phyloP scores from a whole-genome alignment of 2,113 vertebrate species.

The Motacilla tschutschensis region DNA sequence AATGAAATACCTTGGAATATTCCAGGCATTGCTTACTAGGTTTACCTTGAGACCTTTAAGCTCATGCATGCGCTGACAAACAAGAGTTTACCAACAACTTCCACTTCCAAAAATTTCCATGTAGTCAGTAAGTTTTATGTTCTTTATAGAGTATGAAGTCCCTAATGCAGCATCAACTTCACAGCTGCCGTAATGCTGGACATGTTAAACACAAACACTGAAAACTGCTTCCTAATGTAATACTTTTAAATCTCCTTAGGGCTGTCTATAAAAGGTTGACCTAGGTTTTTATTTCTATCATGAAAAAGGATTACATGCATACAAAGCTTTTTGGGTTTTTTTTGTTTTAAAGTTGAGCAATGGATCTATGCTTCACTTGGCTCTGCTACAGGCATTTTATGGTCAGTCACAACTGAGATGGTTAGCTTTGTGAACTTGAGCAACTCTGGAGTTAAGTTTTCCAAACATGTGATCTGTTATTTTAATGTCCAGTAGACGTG shows the following conservation, averaged over 20 bases:
- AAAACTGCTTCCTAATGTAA: not conserved
- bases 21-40: not conserved
- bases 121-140: not conserved
- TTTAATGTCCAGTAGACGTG: not conserved
- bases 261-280: not conserved
- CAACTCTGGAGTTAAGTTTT: not conserved
- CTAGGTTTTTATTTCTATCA: not conserved
- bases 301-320: rapidly evolving
- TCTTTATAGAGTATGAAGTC: not conserved
- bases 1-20: not conserved
- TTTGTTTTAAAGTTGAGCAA: not conserved
- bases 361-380: not conserved
- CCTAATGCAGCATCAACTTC: not conserved
- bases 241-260: not conserved
- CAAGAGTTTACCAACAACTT: not conserved
- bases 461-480: not conserved
- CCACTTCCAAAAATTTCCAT: not conserved
- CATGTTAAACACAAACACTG: not conserved
- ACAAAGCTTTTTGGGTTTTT: not conserved
- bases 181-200: not conserved
- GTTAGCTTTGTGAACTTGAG: not conserved
- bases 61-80: not conserved
- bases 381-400: not conserved
- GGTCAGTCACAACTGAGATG: not conserved
- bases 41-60: not conserved